Evolutionary conservation across 1,140 invertebrate species (phyloP), one percentile per base, ranked within the genome.

Genomic region (Bicyclus anynana): DNA sequence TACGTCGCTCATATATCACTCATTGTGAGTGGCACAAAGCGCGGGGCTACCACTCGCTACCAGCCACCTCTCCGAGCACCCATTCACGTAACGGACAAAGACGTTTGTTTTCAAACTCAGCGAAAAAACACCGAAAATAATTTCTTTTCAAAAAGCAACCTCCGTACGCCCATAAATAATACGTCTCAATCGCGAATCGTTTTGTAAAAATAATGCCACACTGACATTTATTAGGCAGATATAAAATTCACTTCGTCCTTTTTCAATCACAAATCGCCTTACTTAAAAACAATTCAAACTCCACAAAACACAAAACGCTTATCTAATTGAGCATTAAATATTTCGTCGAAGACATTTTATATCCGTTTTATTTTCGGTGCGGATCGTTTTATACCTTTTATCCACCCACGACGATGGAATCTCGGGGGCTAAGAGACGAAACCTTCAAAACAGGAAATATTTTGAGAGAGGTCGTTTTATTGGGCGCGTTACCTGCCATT

Each of bases 321-420:
- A 86, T 83, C 83, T 86, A 87, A 86, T 84, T 86, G 81, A 86
- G 83, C 76, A 84, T 85, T 84, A 86, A 84, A 82, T 82, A 86
- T 84, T 84, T 87, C 84, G 72, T 82, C 83, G 82, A 77, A 70
- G 72, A 72, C 74, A 80, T 82, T 84, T 85, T 84, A 84, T 86
- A 78, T 84, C 72, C 62, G 72, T 78, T 86, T 86, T 84, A 84
- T 84, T 79, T 84, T 80, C 59, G 71, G 61, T 72, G 70, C 67
- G 70, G 63, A 74, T 75, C 70, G 75, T 83, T 83, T 84, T 80
- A 75, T 82, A 83, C 72, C 59, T 84, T 80, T 81, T 80, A 79
- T 87, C 75, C 80, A 83, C 80, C 80, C 81, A 85, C 81, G 82
- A 70, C 76, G 80, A 66, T 67, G 74, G 69, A 69, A 77, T 77